These are phyloP conservation scores for Bucorvus abyssinicus DNA, from an alignment of 2,797 vertebrate species.

Conservation along the genomic window DNA sequence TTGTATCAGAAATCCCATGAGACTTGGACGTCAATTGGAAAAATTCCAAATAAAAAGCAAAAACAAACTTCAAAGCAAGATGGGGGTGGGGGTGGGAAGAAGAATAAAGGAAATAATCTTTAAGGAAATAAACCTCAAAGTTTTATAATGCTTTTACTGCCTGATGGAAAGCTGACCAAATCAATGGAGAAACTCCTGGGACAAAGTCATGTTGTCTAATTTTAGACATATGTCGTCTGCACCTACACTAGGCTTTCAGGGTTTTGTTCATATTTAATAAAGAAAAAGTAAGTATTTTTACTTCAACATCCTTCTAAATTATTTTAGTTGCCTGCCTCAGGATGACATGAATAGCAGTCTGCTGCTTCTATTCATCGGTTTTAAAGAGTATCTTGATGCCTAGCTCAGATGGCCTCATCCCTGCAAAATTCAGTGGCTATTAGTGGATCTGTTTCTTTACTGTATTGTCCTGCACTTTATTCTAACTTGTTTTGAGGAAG, in stretches of 20 bases:
- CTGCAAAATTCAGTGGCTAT: not conserved
- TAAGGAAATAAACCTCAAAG: not conserved
- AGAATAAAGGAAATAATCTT: not conserved
- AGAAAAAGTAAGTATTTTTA: not conserved
- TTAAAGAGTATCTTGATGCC: not conserved
- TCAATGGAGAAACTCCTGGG: not conserved
- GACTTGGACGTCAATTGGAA: not conserved
- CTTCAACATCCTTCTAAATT: not conserved
- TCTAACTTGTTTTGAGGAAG: not conserved
- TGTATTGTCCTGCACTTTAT: not conserved
- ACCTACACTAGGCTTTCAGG: not conserved
- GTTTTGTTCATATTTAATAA: not conserved
- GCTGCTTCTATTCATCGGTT: not conserved
- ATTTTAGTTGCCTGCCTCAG: not conserved
- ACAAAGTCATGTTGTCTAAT: not conserved
- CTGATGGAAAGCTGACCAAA: not conserved
- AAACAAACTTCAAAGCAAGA: not conserved
- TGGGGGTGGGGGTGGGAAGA: no score
- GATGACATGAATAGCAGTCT: not conserved
- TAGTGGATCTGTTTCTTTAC: not conserved
- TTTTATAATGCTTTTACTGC: not conserved
- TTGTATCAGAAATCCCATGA: not conserved
- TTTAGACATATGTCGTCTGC: not conserved
- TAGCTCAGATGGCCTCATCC: not conserved
- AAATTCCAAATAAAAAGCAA: not conserved